These are phyloP conservation scores for Rhyzopertha dominica DNA, from an alignment of 1,140 invertebrate genomes.

Conservation along the genomic window DNA sequence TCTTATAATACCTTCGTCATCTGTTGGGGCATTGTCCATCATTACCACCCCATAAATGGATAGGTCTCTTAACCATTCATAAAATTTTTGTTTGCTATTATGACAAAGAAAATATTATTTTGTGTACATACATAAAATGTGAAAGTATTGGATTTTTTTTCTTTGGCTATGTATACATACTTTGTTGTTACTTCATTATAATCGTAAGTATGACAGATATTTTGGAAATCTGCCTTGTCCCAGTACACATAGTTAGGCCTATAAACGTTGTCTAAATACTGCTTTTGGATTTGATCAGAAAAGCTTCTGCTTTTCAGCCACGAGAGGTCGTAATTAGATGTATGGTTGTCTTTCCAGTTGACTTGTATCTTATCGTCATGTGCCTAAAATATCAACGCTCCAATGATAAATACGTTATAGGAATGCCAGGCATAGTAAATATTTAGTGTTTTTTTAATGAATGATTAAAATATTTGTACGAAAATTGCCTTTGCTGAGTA, in stretches of 20 bases:
- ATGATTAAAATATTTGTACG: no score
- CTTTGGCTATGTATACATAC: no score
- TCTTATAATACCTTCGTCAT: no score
- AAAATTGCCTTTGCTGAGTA: no score
- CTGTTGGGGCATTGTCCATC: slow-evolving; percentile 51
- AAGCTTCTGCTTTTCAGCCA: slow-evolving; percentile 61
- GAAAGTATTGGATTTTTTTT: no score
- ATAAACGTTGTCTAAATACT: slow-evolving; percentile 50
- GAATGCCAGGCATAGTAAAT: no score
- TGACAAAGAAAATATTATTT: no score
- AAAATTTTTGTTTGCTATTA: slow-evolving; percentile 44
- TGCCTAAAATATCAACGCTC: no score
- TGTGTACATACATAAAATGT: no score
- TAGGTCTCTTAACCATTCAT: slow-evolving; percentile 55
- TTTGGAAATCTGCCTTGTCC: slow-evolving; percentile 50
- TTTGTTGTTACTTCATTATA: slow-evolving; percentile 51
- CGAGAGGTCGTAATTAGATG: slow-evolving; percentile 48
- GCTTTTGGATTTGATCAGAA: slow-evolving; percentile 42
- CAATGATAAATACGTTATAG: no score
- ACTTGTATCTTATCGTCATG: slow-evolving; percentile 24
- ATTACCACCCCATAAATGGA: slow-evolving; percentile 57
- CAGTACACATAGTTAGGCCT: slow-evolving; percentile 50
- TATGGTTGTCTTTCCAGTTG: slow-evolving; percentile 58
- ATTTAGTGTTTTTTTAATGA: no score
- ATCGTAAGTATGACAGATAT: slow-evolving; percentile 49